Base-by-base conservation (phyloP, 2,888 invertebrate species). In the Drosophila ochracea region DNA sequence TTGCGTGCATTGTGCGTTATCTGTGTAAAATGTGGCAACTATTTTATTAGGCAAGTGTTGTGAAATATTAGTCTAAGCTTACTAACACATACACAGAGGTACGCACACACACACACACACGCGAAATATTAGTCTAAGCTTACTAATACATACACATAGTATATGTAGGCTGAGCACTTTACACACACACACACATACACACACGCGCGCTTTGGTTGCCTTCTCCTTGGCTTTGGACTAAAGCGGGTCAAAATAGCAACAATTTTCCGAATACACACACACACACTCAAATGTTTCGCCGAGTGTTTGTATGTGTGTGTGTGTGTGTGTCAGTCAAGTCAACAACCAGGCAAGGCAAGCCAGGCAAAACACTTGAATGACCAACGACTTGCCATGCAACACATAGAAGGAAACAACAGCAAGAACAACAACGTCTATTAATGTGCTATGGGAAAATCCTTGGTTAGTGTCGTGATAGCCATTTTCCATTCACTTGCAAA, bases 151-250 rank as follows among this genome's bases (percentile, higher is more conserved):
- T 43, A 31, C 30, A 35, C 25, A 47, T 25, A 25, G 41, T 39
- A 10, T 33, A 25, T 49, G 53, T 41, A 21, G 76, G 25, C 64
- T 57, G 19, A 76, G 57, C 52, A 53, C 57, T 47, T 65, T 66
- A 57, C 72, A 65, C 64, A 50, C 68, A 72, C 58, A 60, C 65
- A 65, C 59, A 65, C 61, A 68, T 25, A 25, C 54, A 47, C 31
- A 57, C 49, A 49, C 33, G 47, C 47, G 50, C 53, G 39, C 43
- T 70, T 41, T 61, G 71, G 30, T 28, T 50, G 37, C 62, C 58
- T 83, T 92, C 91, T 92, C 92, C 92, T 92, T 92, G 92, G 92
- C 92, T 92, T 92, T 92, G 90, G 82, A 63, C 62, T 61, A 82
- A 68, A 79, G 79, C 87, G 85, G 91, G 83, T 83, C 84, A 89